Evolutionary conservation across 2,113 vertebrate species (phyloP), one percentile per base, ranked within the genome.

Genomic region (Heterocephalus glaber): DNA sequence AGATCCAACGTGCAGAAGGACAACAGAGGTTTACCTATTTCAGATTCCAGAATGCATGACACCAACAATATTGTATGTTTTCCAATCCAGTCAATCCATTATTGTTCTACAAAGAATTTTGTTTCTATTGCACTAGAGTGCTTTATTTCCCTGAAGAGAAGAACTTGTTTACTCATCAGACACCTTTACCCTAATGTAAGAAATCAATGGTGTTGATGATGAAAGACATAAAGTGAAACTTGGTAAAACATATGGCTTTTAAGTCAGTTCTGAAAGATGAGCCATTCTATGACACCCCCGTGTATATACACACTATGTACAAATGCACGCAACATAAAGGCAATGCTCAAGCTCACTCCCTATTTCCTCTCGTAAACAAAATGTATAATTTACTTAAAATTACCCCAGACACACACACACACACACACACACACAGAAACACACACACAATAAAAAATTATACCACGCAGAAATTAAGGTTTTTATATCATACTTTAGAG

Each of bases 111-210:
- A 49, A 65, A 94, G 7, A 89, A 19, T 68, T 83, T 44, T 91
- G 85, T 89, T 66, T 20, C 28, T 12, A 44, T 93, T 93, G 95
- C 28, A 58, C 38, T 60, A 44, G 14, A 97, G 41, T 81, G 24
- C 1, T 94, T 87, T 88, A 60, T 95, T 89, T 93, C 26, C 28
- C 20, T 84, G 44, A 80, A 91, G n/a, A 90, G n/a, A 68, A 12
- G 56, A 52, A 38, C 65, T 68, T 89, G 30, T 92, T 94, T 47
- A 84, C 58, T 89, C 52, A 70, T 83, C 63, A 76, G 19, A 52
- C 19, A 90, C 24, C 86, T 86, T 93, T 82, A 95, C 33, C 9
- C 49, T 82, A 20, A 82, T 70, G 93, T 63, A 56, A 95, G 35
- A 94, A 96, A 49, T 92, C 14, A 61, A 86, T 10, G 2, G 19